phyloP scores from a whole-genome alignment of 2,888 invertebrate genomes.

The Ichneumon xanthorius region DNA sequence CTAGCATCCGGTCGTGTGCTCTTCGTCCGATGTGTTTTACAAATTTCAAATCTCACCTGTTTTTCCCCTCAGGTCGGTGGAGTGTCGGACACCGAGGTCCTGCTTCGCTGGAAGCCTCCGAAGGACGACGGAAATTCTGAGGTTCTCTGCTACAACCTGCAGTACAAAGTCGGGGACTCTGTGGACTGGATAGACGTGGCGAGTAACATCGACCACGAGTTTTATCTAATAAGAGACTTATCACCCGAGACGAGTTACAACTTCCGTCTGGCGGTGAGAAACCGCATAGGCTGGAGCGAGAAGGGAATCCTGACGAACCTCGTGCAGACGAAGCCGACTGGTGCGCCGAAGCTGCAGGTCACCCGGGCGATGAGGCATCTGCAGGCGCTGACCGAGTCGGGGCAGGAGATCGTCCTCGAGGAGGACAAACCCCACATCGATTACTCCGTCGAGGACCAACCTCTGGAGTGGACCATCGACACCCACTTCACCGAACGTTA shows the following conservation, averaged over 20 bases:
- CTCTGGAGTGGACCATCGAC: slow-evolving; percentile 90
- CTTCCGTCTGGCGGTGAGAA: slow-evolving; percentile 95
- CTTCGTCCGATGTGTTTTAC: background rate
- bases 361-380: slow-evolving; percentile 93
- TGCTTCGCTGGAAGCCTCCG: slow-evolving; percentile 97
- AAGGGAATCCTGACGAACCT: slow-evolving; percentile 93
- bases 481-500: slow-evolving; percentile 91
- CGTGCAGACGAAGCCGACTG: slow-evolving; percentile 89
- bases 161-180: slow-evolving; percentile 91
- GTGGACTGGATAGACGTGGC: slow-evolving; percentile 95
- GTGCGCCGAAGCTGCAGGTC: slow-evolving; percentile 91
- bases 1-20: background rate
- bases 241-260: slow-evolving; percentile 93
- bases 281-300: slow-evolving; percentile 97
- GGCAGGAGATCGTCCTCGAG: slow-evolving; percentile 89
- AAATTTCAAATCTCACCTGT: background rate
- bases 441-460: slow-evolving; percentile 91
- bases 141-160: slow-evolving; percentile 95
- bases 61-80: slow-evolving; percentile 85
- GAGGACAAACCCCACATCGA: slow-evolving; percentile 89
- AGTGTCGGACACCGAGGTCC: slow-evolving; percentile 93
- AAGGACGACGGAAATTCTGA: slow-evolving; percentile 96
- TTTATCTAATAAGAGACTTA: slow-evolving; percentile 93
- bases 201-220: slow-evolving; percentile 97
- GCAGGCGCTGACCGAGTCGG: slow-evolving; percentile 94